Evolutionary conservation across 1,140 invertebrate species (phyloP).

Genomic region (Caerostris darwini): DNA sequence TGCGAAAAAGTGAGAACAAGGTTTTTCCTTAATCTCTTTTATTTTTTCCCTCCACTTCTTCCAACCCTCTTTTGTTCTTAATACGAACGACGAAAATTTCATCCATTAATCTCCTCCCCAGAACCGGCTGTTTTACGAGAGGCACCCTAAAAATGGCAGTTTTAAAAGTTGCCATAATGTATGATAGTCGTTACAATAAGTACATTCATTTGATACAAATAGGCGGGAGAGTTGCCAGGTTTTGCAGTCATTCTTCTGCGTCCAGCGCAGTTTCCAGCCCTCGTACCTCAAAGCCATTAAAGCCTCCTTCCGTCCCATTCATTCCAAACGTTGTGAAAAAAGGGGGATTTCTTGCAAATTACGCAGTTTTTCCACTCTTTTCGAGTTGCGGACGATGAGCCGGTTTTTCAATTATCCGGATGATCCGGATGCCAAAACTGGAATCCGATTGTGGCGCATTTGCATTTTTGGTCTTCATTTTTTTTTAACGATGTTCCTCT

Average conservation of each 20-base stretch:
- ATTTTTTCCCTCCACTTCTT: constrained; percentile 15
- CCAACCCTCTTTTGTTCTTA: constrained; percentile 65
- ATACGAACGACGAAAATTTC: constrained; percentile 75
- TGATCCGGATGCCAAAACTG: too few species aligned
- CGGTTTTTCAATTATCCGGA: neutral
- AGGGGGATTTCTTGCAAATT: constrained; percentile 75
- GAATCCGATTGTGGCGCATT: too few species aligned
- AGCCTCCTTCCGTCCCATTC: constrained; percentile 75
- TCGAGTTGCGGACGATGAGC: neutral
- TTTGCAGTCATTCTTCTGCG: constrained; percentile 76
- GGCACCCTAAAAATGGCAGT: constrained; percentile 77
- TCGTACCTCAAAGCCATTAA: constrained; percentile 78
- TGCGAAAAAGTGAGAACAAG: constrained; percentile 69
- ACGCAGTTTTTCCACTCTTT: neutral
- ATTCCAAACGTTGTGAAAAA: constrained; percentile 72
- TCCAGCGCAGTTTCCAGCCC: constrained; percentile 68
- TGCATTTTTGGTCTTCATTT: too few species aligned
- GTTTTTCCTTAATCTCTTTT: constrained; percentile 59
- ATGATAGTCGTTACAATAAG: constrained; percentile 78
- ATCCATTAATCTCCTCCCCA: constrained; percentile 71
- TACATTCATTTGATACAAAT: constrained; percentile 78
- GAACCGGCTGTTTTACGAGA: constrained; percentile 55
- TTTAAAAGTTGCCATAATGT: constrained; percentile 78
- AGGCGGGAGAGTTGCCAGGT: constrained; percentile 78
- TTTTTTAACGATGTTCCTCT: too few species aligned